Evolutionary conservation across 2,113 vertebrate genomes (phyloP), one percentile per base, ranked within the genome.

Genomic region (Nothobranchius furzeri): DNA sequence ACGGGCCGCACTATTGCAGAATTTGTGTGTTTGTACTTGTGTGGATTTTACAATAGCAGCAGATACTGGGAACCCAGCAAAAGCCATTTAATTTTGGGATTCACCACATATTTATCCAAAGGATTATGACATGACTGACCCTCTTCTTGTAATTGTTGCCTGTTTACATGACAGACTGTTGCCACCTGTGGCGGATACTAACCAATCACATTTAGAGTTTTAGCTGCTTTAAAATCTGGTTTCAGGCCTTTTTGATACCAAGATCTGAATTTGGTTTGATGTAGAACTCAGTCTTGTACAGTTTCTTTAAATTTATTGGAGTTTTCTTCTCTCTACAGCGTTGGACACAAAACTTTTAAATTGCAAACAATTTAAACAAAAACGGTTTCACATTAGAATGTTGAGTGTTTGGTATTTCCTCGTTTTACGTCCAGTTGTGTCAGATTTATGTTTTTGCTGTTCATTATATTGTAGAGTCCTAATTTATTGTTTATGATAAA

Each of bases 401-500:
- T 69, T 4, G 10, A 4, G 47, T 36, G 42, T 67, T 53, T 61
- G 13, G 73, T 6, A 65, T 78, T 65, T 30, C 8, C 52, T 62
- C 58, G 57, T 50, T 81, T 68, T 47, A 60, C 37, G 2, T 60
- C 62, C 57, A 36, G 64, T 36, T 37, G 24, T 80, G 50, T 66
- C 60, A 54, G 83, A 65, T 87, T 75, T 64, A 14, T 71, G 55
- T 78, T 65, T 60, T 76, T n/a, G 75, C 37, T 58, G 40, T 14
- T 80, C 76, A 80, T 78, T 70, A 75, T 81, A 87, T 82, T 71
- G 82, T 86, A 68, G 69, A 82, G 76, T 88, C 84, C 77, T 87
- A 68, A 87, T 85, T 88, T 87, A 89, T 88, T 81, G 76, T 88
- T 83, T 85, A 86, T 82, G 60, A 90, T 67, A 85, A 87, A 88